Evolutionary conservation across 2,888 invertebrate genomes (phyloP).

Genomic region (Campoletis raptor): DNA sequence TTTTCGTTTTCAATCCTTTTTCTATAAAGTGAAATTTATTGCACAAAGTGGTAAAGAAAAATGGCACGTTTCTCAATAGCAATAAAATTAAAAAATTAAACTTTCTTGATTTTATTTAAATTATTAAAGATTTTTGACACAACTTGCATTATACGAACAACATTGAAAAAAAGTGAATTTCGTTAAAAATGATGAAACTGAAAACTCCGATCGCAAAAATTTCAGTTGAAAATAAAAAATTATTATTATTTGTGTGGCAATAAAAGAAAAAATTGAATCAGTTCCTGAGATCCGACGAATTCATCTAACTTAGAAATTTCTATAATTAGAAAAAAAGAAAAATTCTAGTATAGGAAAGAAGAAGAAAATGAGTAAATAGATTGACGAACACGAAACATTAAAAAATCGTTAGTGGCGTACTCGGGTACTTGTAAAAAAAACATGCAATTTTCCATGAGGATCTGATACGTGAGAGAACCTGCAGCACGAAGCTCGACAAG

Average conservation of each 20-base stretch:
- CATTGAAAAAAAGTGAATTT: neutral
- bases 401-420: conserved; percentile 23
- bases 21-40: neutral
- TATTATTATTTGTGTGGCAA: neutral
- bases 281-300: neutral
- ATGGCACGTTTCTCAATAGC: neutral
- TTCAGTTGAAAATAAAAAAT: neutral
- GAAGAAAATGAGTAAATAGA: neutral
- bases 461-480: neutral
- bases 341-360: neutral
- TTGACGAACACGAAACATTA: conserved; percentile 14
- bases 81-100: neutral
- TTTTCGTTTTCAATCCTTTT: neutral
- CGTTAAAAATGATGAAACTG: no score
- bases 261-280: conserved; percentile 4
- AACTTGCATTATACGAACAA: neutral
- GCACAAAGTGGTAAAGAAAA: neutral
- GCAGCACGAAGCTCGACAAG: neutral
- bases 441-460: conserved; percentile 20
- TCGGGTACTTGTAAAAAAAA: neutral
- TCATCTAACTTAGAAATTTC: conserved; percentile 4
- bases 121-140: neutral
- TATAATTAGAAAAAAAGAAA: conserved; percentile 10
- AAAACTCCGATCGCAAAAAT: neutral
- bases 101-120: neutral